Evolutionary conservation across 2,113 vertebrate genomes (phyloP).

Genomic region (Xerus inauris): DNA sequence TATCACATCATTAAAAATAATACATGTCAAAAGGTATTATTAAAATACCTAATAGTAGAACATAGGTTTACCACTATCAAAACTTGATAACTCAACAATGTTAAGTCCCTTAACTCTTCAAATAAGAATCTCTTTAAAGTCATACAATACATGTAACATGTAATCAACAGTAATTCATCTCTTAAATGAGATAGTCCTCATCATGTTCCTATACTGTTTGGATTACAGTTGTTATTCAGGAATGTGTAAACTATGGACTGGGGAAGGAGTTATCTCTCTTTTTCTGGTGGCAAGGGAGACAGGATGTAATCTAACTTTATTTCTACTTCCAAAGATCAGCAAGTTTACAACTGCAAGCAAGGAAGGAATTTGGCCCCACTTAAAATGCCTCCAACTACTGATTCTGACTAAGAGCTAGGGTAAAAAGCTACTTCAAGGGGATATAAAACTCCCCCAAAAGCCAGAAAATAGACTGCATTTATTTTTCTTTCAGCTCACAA

Average conservation of each 20-base stretch:
- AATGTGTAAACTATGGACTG: constrained; percentile 52
- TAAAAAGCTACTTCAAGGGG: background rate
- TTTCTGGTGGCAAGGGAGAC: constrained; percentile 47
- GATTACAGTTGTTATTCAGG: constrained; percentile 54
- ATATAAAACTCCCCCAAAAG: background rate
- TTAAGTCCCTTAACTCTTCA: constrained; percentile 16
- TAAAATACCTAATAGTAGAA: background rate
- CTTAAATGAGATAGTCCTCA: constrained; percentile 58
- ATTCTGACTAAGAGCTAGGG: constrained; percentile 31
- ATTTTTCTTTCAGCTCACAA: constrained; percentile 60
- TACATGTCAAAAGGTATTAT: background rate
- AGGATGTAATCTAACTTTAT: constrained; percentile 73
- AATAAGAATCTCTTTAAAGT: constrained; percentile 32
- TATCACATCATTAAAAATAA: constrained; percentile 30
- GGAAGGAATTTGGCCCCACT: constrained; percentile 47
- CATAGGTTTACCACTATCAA: constrained; percentile 25
- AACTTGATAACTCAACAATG: background rate
- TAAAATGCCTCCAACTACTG: constrained; percentile 48
- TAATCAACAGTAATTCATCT: background rate
- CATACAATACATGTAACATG: background rate
- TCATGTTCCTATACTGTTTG: background rate
- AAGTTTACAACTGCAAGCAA: constrained; percentile 65
- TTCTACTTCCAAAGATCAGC: constrained; percentile 67
- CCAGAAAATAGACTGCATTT: constrained; percentile 23
- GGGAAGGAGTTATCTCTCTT: constrained; percentile 13